A percentile compares a stretch with the other conserved stretches of the same genome.
Evolutionary conservation across 1,140 invertebrate species (phyloP).

Genomic region (Polypedilum pembai): DNA sequence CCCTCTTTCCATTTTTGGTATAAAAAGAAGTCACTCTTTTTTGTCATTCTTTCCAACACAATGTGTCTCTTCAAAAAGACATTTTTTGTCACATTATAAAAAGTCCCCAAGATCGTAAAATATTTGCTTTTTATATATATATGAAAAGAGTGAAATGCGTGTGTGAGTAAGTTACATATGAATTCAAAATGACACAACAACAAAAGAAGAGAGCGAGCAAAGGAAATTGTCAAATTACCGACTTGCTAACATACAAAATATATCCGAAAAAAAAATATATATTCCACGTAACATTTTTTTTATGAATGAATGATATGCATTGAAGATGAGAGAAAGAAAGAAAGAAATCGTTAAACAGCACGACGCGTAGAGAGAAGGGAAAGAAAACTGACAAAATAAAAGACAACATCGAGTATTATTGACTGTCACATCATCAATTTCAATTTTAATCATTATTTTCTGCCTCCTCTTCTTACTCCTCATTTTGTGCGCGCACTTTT

Average conservation of each 20-base stretch:
- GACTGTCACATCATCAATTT: slow-evolving; percentile 27
- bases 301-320: slow-evolving; percentile 14
- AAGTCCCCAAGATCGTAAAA: not conserved
- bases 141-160: not conserved
- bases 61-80: not conserved
- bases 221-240: slow-evolving; percentile 27
- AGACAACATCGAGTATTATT: slow-evolving; percentile 21
- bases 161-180: not conserved
- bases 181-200: not conserved
- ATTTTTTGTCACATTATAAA: slow-evolving; percentile 19
- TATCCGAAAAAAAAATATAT: not conserved
- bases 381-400: slow-evolving; percentile 22
- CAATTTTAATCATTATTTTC: slow-evolving; percentile 27
- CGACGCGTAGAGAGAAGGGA: not conserved
- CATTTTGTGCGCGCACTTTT: not conserved
- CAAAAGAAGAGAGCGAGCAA: not conserved
- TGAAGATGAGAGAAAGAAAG: not conserved
- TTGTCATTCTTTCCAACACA: not conserved
- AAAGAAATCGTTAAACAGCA: slow-evolving; percentile 13
- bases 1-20: slow-evolving; percentile 4
- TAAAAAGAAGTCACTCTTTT: slow-evolving; percentile 11
- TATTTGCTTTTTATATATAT: too few species aligned
- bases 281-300: slow-evolving; percentile 22
- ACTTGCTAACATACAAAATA: not conserved
- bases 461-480: not conserved